These are phyloP conservation scores for Pteronotus mesoamericanus DNA, from an alignment of 2,797 vertebrate genomes.

Conservation along the genomic window DNA sequence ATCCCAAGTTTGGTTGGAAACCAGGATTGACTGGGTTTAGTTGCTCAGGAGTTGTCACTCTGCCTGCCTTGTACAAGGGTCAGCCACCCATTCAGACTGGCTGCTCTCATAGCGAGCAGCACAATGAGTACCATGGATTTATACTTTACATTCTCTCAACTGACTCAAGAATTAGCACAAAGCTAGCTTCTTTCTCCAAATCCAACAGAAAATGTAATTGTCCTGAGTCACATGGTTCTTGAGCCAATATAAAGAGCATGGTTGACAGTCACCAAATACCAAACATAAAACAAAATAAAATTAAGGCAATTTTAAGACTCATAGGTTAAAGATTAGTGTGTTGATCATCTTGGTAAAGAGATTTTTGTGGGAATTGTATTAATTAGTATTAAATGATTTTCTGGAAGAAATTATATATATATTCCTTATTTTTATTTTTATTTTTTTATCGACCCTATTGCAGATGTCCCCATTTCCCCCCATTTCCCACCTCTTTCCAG, in stretches of 20 bases:
- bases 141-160: background rate
- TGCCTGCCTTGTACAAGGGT: background rate
- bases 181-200: background rate
- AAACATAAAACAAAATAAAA: background rate
- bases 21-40: background rate
- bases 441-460: background rate
- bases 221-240: background rate
- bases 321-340: background rate
- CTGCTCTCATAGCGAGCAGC: background rate
- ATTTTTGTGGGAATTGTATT: background rate
- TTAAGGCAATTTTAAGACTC: background rate
- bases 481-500: background rate
- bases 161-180: background rate
- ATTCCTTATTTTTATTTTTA: no score
- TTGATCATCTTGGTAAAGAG: background rate
- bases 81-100: background rate
- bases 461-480: background rate
- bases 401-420: background rate
- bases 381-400: background rate
- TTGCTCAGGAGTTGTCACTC: background rate
- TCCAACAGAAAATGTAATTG: background rate
- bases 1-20: background rate
- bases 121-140: background rate
- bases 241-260: background rate
- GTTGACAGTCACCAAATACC: background rate